Percentiles rank a stretch among this genome's conserved stretches.
Evolutionary conservation across 2,797 vertebrate species (phyloP).

Genomic region (Saxicola maurus): DNA sequence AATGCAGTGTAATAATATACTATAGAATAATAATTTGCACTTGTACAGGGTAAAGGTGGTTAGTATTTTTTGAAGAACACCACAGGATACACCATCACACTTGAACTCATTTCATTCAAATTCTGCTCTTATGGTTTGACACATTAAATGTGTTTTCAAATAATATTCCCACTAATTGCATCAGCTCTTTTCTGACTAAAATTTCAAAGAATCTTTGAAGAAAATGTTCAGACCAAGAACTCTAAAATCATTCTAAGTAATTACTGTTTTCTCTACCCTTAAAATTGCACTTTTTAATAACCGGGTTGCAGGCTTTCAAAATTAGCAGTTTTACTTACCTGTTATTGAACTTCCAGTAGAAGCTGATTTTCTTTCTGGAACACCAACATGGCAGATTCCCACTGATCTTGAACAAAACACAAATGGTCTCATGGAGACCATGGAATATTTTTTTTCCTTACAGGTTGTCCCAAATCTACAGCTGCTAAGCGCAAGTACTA

Average conservation of each 20-base stretch:
- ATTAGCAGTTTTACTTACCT: background rate
- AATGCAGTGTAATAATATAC: slow-evolving; percentile 20
- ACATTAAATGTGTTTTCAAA: background rate
- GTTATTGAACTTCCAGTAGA: background rate
- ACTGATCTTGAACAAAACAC: background rate
- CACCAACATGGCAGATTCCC: background rate
- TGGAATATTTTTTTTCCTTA: background rate
- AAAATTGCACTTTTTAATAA: background rate
- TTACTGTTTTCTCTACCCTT: background rate
- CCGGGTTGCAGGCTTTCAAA: background rate
- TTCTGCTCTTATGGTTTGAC: background rate
- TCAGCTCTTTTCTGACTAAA: background rate
- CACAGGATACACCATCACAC: background rate
- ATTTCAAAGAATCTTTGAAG: background rate
- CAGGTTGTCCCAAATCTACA: background rate
- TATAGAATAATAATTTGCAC: slow-evolving; percentile 26
- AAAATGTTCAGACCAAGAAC: background rate
- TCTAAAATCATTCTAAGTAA: background rate
- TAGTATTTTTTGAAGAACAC: slow-evolving; percentile 19
- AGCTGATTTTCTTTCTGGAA: background rate
- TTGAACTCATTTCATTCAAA: background rate
- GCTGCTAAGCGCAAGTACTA: background rate
- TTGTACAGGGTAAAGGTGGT: background rate
- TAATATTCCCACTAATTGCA: background rate
- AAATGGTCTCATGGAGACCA: background rate